A percentile compares a stretch with the other conserved stretches of the same genome.
These are phyloP conservation scores for Agonopterix alstromeriana DNA, from an alignment of 2,888 invertebrate genomes.

Conservation along the genomic window DNA sequence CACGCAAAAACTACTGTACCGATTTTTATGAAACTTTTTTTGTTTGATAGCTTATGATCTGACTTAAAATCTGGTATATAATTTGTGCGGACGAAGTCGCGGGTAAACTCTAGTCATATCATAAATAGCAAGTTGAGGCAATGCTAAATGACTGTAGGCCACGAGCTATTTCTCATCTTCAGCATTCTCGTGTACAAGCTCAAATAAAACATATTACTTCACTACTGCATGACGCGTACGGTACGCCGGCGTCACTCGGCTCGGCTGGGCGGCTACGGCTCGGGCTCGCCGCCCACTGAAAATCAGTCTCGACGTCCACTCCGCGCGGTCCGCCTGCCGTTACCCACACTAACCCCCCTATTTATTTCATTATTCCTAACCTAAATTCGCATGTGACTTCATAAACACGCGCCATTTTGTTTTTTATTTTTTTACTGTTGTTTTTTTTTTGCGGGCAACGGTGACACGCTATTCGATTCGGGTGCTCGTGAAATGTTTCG, in stretches of 20 bases:
- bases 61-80: too few relatives aligned
- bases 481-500: slow-evolving; percentile 35
- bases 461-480: slow-evolving; percentile 38
- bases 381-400: slow-evolving; percentile 25
- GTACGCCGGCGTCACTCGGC: slow-evolving; percentile 30
- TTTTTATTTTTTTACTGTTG: slow-evolving; percentile 21
- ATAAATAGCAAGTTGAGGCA: too few relatives aligned
- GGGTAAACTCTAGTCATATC: too few relatives aligned
- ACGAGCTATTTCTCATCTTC: too few relatives aligned
- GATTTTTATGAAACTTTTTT: too few relatives aligned
- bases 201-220: slow-evolving; percentile 16
- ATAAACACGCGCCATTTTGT: slow-evolving; percentile 19
- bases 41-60: too few relatives aligned
- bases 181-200: too few relatives aligned
- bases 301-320: slow-evolving; percentile 74
- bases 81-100: too few relatives aligned
- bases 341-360: slow-evolving; percentile 28
- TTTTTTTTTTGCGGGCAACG: slow-evolving; percentile 42
- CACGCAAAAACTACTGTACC: too few relatives aligned
- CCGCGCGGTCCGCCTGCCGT: slow-evolving; percentile 76
- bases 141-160: too few relatives aligned
- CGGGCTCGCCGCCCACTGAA: slow-evolving; percentile 66
- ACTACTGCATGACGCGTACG: slow-evolving; percentile 52
- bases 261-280: slow-evolving; percentile 49
- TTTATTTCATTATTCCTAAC: slow-evolving; percentile 10